Evolutionary conservation across 2,797 vertebrate genomes (phyloP).

Genomic region (Cottoperca gobio): DNA sequence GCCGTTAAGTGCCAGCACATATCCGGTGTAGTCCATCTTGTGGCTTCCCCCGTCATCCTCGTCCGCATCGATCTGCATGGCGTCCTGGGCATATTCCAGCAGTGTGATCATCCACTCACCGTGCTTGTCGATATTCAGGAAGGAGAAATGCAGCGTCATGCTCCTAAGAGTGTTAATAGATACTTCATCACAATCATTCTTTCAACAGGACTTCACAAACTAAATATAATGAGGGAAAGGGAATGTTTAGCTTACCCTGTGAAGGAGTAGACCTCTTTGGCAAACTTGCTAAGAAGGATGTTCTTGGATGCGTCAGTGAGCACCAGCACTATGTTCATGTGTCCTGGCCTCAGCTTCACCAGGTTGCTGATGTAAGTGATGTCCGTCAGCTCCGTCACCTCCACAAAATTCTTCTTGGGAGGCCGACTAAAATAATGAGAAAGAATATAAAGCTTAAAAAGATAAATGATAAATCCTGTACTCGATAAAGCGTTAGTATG

Average conservation of each 20-base stretch:
- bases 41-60: constrained; percentile 88
- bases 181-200: no score
- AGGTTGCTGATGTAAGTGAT: constrained; percentile 97
- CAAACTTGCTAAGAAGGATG: constrained; percentile 95
- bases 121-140: constrained; percentile 97
- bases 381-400: constrained; percentile 96
- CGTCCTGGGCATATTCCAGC: constrained; percentile 91
- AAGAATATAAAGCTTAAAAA: constrained; percentile 1
- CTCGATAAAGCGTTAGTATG: background rate
- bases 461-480: background rate
- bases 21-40: constrained; percentile 91
- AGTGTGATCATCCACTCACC: constrained; percentile 92
- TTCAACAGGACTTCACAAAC: no score
- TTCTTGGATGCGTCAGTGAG: constrained; percentile 93
- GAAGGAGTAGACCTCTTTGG: constrained; percentile 96
- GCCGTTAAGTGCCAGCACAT: constrained; percentile 95
- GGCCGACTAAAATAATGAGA: constrained; percentile 77
- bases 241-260: constrained; percentile 86
- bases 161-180: constrained; percentile 84
- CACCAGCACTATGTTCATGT: constrained; percentile 98
- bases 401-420: constrained; percentile 95
- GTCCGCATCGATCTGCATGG: constrained; percentile 89
- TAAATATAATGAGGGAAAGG: background rate
- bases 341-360: constrained; percentile 94
- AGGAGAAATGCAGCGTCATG: constrained; percentile 96